Conservation (phyloP, 2,797 vertebrate species). For the Anguilla pacifica region DNA sequence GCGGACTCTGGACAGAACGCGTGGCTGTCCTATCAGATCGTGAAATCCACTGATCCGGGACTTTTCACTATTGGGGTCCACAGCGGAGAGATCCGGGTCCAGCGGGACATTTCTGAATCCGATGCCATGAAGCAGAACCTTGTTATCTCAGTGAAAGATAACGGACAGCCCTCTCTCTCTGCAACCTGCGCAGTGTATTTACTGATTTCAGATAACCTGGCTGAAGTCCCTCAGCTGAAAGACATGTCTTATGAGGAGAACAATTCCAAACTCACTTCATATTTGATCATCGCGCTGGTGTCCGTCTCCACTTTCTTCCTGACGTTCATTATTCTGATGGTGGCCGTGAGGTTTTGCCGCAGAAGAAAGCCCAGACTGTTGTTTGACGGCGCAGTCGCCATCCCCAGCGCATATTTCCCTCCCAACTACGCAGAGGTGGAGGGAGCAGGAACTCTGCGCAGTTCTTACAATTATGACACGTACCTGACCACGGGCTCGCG, state of each 20-base stretch:
- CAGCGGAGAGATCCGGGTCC: constrained; percentile 2
- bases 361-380: constrained; percentile 11
- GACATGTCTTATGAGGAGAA: constrained; percentile 4
- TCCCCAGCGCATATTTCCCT: constrained; percentile 20
- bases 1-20: constrained; percentile 19
- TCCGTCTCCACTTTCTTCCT: constrained; percentile 10
- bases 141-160: constrained; percentile 16
- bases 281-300: constrained; percentile 17
- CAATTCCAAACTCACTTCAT: constrained; percentile 11
- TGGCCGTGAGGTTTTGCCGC: constrained; percentile 11
- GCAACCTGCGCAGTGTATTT: constrained; percentile 11
- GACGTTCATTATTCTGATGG: constrained; percentile 9
- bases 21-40: constrained; percentile 16
- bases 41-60: constrained; percentile 17
- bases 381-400: constrained; percentile 11
- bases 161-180: constrained; percentile 17
- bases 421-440: constrained; percentile 19
- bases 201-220: constrained; percentile 17
- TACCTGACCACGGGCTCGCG: constrained; percentile 9
- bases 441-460: constrained; percentile 17
- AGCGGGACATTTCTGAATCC: constrained; percentile 18
- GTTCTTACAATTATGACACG: constrained; percentile 13
- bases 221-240: constrained; percentile 4
- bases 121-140: constrained; percentile 20
- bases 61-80: constrained; percentile 3